Base-by-base conservation (phyloP, 2,797 vertebrate genomes). In the Antrozous pallidus region DNA sequence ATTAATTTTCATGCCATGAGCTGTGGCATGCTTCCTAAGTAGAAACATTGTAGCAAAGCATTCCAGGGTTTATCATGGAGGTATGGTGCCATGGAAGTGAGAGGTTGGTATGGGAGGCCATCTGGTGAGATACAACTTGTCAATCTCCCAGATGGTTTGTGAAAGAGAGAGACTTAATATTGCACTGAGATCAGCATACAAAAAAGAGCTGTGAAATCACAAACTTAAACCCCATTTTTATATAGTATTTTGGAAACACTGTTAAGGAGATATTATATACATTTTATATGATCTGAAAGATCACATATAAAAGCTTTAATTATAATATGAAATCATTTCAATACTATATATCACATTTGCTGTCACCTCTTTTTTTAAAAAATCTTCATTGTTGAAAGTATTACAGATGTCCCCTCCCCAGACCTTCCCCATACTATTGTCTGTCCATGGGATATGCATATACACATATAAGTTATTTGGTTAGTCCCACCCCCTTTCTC, bases 71-170 rank as follows among this genome's bases (percentile, higher is more conserved):
- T 89, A 71, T 73, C 88, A 20, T 33, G 42, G 65, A 89, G 78
- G 49, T 51, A 45, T 3, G 14, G 73, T 45, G 91, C 89, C 91
- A 70, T 17, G 33, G 18, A 87, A 93, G 82, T 45, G 95, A 63
- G 93, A 96, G 86, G 69, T 74, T 94, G 93, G 89, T 82, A 51
- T 90, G 95, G 6, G 8, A 26, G 71, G 84, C 97, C 97, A 97
- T 97, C 97, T 97, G 97, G 96, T 93, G 89, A 94, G 91, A 93
- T 17, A 45, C 61, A 45, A 42, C 56, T 95, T 94, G 97, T 97
- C 96, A 97, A 45, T 96, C 95, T 95, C 94, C 94, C 97, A 97
- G 96, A 97, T 96, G 97, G 97, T 74, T 93, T 95, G 95, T 67
- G 94, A 96, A 97, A 94, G 73, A 95, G 89, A 93, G 84, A 97